phyloP scores from a whole-genome alignment of 2,113 vertebrate genomes.

The Corvus moneduloides region DNA sequence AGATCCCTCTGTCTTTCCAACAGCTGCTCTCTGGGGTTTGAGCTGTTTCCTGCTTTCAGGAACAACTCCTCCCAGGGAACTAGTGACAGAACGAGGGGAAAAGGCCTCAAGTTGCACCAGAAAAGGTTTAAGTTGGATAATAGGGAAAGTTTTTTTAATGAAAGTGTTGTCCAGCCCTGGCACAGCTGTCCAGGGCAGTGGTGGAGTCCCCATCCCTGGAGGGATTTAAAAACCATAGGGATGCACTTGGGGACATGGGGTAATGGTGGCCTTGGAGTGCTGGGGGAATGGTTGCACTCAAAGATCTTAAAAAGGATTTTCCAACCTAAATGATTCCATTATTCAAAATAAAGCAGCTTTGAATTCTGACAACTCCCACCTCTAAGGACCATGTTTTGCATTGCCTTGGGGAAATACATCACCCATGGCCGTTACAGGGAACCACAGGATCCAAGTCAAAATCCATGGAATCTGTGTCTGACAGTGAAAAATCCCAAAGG shows the following conservation, averaged over 20 bases:
- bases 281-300: background rate
- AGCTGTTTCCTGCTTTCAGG: background rate
- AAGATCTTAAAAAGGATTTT: background rate
- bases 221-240: background rate
- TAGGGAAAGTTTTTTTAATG: background rate
- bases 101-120: background rate
- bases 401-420: background rate
- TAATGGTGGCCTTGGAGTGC: background rate
- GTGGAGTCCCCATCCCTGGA: background rate
- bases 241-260: fast-evolving
- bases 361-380: background rate
- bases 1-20: background rate
- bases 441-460: background rate
- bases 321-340: background rate
- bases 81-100: background rate
- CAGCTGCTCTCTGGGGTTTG: background rate
- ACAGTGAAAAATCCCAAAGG: background rate
- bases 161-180: background rate
- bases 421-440: background rate
- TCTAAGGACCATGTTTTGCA: fast-evolving
- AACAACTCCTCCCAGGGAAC: background rate
- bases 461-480: background rate
- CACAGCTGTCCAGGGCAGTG: background rate
- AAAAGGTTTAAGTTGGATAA: background rate
- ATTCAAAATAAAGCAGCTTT: background rate